These are phyloP conservation scores for Heloderma charlesbogerti DNA, from an alignment of 2,113 vertebrate genomes.

Conservation along the genomic window DNA sequence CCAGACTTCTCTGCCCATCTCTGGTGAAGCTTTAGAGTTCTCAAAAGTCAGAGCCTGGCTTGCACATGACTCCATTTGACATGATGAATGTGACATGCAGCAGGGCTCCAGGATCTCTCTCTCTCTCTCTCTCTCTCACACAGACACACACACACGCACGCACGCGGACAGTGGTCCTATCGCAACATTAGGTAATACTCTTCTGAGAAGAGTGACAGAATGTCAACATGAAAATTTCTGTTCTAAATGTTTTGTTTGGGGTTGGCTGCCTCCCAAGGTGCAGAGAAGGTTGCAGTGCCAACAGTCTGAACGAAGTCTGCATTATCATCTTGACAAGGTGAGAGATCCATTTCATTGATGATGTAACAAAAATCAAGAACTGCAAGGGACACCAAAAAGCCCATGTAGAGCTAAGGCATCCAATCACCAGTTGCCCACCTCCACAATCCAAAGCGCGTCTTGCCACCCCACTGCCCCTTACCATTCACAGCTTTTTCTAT, in stretches of 20 bases:
- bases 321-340: background rate
- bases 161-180: background rate
- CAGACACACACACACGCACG: too few species aligned
- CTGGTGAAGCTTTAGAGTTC: background rate
- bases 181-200: background rate
- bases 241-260: background rate
- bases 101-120: background rate
- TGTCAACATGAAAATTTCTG: background rate
- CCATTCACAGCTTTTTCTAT: constrained; percentile 98
- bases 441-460: background rate
- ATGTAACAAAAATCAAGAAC: background rate
- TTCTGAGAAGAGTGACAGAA: background rate
- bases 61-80: too few species aligned
- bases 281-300: background rate
- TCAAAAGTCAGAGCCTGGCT: background rate
- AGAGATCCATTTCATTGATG: background rate
- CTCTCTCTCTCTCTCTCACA: too few species aligned
- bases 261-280: background rate
- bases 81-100: background rate
- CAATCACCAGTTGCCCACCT: background rate
- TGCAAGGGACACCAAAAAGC: background rate
- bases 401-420: background rate
- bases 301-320: background rate
- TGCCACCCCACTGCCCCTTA: constrained; percentile 65
- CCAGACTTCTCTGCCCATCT: background rate